Percentiles rank a stretch among this genome's conserved stretches.
Conservation (phyloP, 2,797 vertebrate genomes). For the Dryobates pubescens region DNA sequence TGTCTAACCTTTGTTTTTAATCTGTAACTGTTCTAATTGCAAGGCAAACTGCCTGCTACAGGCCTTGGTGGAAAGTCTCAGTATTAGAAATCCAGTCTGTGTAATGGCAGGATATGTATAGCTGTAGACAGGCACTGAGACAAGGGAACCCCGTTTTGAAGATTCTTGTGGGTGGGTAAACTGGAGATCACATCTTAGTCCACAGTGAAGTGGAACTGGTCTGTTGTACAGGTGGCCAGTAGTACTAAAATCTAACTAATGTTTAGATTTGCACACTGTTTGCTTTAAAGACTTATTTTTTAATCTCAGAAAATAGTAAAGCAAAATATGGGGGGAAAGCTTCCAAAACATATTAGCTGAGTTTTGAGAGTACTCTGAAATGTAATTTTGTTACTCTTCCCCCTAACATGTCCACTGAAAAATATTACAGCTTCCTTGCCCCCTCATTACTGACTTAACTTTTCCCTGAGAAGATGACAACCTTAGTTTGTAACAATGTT, state of each 20-base stretch:
- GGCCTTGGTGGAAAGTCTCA: background rate
- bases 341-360: background rate
- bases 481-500: background rate
- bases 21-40: background rate
- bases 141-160: background rate
- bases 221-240: background rate
- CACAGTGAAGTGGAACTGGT: background rate
- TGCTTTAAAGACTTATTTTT: background rate
- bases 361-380: background rate
- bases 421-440: background rate
- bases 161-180: background rate
- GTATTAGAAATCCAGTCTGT: background rate
- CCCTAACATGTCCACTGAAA: background rate
- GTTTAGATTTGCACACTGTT: background rate
- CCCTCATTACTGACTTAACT: background rate
- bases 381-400: background rate
- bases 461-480: background rate
- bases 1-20: background rate
- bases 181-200: background rate
- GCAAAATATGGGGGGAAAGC: background rate
- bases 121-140: background rate
- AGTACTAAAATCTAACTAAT: background rate
- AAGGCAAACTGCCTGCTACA: background rate
- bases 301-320: background rate
- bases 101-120: accelerated